These are phyloP conservation scores for Ischnura elegans DNA, from an alignment of 2,888 invertebrate genomes.

Conservation along the genomic window DNA sequence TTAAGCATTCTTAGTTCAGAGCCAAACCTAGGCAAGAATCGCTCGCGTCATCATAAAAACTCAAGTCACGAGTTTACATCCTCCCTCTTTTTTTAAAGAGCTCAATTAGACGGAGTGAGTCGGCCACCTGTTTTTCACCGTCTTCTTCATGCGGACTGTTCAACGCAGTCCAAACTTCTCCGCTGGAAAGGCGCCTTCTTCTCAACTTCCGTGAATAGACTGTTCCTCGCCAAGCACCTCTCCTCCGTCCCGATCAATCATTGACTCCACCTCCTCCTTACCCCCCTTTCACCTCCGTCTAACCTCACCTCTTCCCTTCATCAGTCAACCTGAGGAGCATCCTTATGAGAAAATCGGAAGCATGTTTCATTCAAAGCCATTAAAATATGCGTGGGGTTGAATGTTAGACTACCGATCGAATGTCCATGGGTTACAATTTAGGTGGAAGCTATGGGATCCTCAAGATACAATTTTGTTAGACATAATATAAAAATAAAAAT, in stretches of 20 bases:
- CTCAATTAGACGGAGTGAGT: not conserved
- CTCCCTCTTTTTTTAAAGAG: not conserved
- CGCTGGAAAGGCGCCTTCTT: not conserved
- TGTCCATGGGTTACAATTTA: too few species aligned
- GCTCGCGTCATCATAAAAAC: not conserved
- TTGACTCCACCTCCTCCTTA: not conserved
- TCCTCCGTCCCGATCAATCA: not conserved
- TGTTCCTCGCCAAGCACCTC: constrained; percentile 8
- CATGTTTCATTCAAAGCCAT: not conserved
- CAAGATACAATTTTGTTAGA: too few species aligned
- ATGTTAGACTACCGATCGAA: too few species aligned
- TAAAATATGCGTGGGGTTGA: too few species aligned
- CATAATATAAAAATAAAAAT: too few species aligned
- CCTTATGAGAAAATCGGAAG: not conserved
- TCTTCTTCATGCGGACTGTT: not conserved
- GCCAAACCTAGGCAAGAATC: not conserved
- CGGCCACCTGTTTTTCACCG: not conserved
- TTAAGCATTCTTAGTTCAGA: not conserved
- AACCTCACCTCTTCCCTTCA: not conserved
- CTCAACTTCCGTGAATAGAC: not conserved
- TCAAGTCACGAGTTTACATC: not conserved
- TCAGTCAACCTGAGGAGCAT: not conserved
- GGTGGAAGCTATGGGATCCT: too few species aligned
- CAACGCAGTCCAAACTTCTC: not conserved
- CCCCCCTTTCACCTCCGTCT: not conserved